Conservation (phyloP, 2,888 invertebrate genomes). For the Agapostemon virescens region DNA sequence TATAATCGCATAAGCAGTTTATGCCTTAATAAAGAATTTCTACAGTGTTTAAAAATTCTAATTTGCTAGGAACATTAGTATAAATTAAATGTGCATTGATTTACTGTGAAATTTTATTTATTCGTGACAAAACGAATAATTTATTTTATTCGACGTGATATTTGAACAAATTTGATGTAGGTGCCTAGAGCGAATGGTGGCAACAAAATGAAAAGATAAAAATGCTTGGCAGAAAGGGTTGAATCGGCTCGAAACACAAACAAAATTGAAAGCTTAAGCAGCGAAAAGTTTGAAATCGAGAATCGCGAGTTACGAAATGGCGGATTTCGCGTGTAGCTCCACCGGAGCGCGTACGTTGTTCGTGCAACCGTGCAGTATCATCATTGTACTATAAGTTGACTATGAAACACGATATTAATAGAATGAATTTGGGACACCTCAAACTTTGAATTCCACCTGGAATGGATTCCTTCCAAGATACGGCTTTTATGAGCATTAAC, state of each 20-base stretch:
- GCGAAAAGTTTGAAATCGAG: background rate
- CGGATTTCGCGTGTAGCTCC: constrained; percentile 22
- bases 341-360: constrained; percentile 20
- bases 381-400: constrained; percentile 24
- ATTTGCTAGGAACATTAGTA: no score
- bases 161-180: background rate
- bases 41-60: no score
- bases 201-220: background rate
- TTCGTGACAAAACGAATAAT: background rate
- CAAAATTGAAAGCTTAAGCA: constrained; percentile 1
- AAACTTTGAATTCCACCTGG: constrained; percentile 18
- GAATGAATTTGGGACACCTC: constrained; percentile 22
- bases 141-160: background rate
- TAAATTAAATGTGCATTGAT: no score
- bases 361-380: constrained; percentile 34
- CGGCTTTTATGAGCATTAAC: background rate
- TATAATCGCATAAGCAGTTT: no score
- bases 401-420: constrained; percentile 32
- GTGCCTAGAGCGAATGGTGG: background rate
- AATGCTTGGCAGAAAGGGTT: background rate
- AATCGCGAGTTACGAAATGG: background rate
- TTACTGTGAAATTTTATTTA: background rate
- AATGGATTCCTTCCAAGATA: background rate
- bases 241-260: background rate
- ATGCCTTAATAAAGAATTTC: no score